A percentile compares a stretch with the other conserved stretches of the same genome.
phyloP scores from a whole-genome alignment of 2,113 vertebrate species.

The Etheostoma spectabile region DNA sequence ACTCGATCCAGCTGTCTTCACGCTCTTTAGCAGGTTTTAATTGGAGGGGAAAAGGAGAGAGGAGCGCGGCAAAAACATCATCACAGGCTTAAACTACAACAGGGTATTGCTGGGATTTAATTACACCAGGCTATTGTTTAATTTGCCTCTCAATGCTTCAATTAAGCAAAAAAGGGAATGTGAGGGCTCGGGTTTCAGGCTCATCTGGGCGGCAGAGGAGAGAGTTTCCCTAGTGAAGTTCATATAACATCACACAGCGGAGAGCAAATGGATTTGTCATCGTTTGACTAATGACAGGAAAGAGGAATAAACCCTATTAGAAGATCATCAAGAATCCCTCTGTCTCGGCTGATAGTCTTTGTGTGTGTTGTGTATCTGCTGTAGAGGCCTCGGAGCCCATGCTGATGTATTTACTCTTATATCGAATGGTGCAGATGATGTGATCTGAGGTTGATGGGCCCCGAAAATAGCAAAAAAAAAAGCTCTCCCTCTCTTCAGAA shows the following conservation, averaged over 20 bases:
- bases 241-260: slow-evolving; percentile 75
- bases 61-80: slow-evolving; percentile 78
- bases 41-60: slow-evolving; percentile 81
- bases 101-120: slow-evolving; percentile 84
- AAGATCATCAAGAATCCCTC: slow-evolving; percentile 77
- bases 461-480: slow-evolving; percentile 60
- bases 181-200: slow-evolving; percentile 74
- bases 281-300: slow-evolving; percentile 80
- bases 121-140: slow-evolving; percentile 84
- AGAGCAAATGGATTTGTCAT: slow-evolving; percentile 80
- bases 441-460: slow-evolving; percentile 64
- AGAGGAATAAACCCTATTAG: slow-evolving; percentile 79
- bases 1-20: slow-evolving; percentile 79
- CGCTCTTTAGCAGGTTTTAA: slow-evolving; percentile 84
- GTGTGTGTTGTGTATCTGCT: slow-evolving; percentile 63
- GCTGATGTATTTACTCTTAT: slow-evolving; percentile 64
- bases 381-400: slow-evolving; percentile 66
- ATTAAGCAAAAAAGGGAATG: slow-evolving; percentile 70
- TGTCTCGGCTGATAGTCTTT: slow-evolving; percentile 62
- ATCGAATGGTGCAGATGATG: slow-evolving; percentile 73
- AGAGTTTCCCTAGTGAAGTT: slow-evolving; percentile 76
- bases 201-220: slow-evolving; percentile 66
- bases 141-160: slow-evolving; percentile 81
- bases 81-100: slow-evolving; percentile 82
- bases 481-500: slow-evolving; percentile 45